Percentiles rank a stretch among this genome's conserved stretches.
phyloP scores from a whole-genome alignment of 1,140 invertebrate genomes.

The Leptopilina boulardi region DNA sequence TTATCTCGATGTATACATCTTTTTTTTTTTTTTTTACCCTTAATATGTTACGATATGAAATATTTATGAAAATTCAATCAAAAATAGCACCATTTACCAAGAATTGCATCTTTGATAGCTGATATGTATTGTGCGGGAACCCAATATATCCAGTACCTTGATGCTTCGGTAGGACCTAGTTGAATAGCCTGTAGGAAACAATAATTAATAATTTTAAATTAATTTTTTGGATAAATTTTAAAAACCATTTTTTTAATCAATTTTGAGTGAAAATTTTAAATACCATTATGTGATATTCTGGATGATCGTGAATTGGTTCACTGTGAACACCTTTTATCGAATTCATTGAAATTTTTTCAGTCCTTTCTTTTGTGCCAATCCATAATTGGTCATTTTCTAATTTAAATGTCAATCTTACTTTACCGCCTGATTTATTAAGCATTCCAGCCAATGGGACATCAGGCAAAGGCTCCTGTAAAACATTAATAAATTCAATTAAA shows the following conservation, averaged over 20 bases:
- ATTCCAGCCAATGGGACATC: conserved; percentile 90
- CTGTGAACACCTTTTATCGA: conserved; percentile 90
- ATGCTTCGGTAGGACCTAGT: conserved; percentile 91
- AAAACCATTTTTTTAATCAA: too few species aligned
- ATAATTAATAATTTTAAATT: too few species aligned
- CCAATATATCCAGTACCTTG: conserved; percentile 96
- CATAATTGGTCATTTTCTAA: conserved; percentile 94
- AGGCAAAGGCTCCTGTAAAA: conserved; percentile 87
- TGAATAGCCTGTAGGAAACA: conserved; percentile 84
- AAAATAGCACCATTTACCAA: conserved; percentile 92
- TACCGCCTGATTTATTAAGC: conserved; percentile 94
- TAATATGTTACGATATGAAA: conserved; percentile 20
- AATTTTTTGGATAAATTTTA: too few species aligned
- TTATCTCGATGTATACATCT: conserved; percentile 31
- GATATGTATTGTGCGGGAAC: conserved; percentile 94
- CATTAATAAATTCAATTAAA: conserved; percentile 33
- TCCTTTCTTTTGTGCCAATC: conserved; percentile 95
- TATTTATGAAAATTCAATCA: conserved; percentile 70
- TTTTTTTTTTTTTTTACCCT: not conserved
- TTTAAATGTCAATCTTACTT: conserved; percentile 95
- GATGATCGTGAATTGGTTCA: conserved; percentile 92
- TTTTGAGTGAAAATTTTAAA: conserved; percentile 63
- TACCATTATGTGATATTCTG: conserved; percentile 96
- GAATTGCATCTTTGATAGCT: conserved; percentile 93
- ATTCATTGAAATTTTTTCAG: conserved; percentile 94